Evolutionary conservation across 2,888 invertebrate species (phyloP), one percentile per base, ranked within the genome.

Genomic region (Scelioninae gen. 1): DNA sequence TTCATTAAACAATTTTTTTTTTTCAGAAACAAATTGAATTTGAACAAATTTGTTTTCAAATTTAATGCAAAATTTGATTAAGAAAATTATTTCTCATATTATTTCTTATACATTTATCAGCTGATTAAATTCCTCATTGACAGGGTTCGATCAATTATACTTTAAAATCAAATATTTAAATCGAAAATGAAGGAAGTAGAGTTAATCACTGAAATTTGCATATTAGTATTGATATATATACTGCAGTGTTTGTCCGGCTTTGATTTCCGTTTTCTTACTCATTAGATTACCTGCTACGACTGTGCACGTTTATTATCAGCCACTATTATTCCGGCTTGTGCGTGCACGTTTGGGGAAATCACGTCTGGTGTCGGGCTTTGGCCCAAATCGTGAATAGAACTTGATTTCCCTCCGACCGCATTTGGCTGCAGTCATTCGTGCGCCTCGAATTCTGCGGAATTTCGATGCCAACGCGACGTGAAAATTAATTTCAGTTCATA

Each of bases 301-400:
- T 10, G 38, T 15, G 53, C 62, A 82, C 84, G 84, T 84, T 81
- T 83, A 79, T 87, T 87, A 87, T 86, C 85, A 81, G 62, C 68
- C 75, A 82, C 76, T 76, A 56, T 77, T 77, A 69, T 77, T 85
- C 84, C 58, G 11, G 45, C n/a, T 34, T 71, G 49, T 23, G 63
- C 62, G 86, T 86, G 79, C 86, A 85, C 84, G 83, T 85, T 69
- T 87, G 86, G 86, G 85, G 82, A 86, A 90, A 90, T 90, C 89
- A 88, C 87, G 88, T 87, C 89, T 88, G 88, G 89, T 88, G 63
- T 72, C 38, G 68, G 87, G 88, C 88, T 89, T 88, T 85, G 88
- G 87, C 87, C 87, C 86, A 85, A 87, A 88, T 87, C 88, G 86
- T 90, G 90, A 91, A 91, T 91, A 88, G 90, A 86, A 88, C 89